Conservation (phyloP, 2,888 invertebrate species). For the Hermaeophaga mercurialis region DNA sequence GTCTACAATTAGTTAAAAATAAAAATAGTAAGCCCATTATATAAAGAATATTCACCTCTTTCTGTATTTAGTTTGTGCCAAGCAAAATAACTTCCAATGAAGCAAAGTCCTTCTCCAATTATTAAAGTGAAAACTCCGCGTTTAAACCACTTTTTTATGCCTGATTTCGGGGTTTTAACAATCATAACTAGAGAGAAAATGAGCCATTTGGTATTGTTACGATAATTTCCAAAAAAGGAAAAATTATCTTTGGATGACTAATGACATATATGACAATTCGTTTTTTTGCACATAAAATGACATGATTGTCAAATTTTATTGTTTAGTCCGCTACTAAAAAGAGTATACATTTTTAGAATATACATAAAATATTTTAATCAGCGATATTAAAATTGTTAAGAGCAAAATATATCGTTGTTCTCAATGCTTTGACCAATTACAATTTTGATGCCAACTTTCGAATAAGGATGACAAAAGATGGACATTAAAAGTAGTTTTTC, state of each 20-base stretch:
- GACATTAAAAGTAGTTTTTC: no score
- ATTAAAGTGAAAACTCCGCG: constrained; percentile 63
- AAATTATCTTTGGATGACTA: neutral
- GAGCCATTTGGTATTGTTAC: constrained; percentile 19
- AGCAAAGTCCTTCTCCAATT: constrained; percentile 64
- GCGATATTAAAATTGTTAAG: no score
- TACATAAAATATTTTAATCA: no score
- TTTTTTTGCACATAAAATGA: no score
- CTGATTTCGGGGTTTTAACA: constrained; percentile 66
- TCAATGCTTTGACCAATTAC: no score
- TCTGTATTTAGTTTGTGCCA: constrained; percentile 74
- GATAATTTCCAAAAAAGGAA: constrained; percentile 16
- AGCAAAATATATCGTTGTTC: no score
- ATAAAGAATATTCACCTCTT: constrained; percentile 64
- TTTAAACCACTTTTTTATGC: constrained; percentile 56
- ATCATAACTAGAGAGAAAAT: constrained; percentile 61
- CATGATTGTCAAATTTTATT: no score
- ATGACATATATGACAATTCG: neutral
- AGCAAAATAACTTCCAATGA: constrained; percentile 66
- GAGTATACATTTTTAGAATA: no score
- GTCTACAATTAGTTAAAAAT: constrained; percentile 59
- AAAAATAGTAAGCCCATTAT: neutral
- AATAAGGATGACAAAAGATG: no score
- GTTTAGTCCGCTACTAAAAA: no score
- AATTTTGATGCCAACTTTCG: no score